phyloP scores from a whole-genome alignment of 2,888 invertebrate species.

The Tetramorium bicarinatum region DNA sequence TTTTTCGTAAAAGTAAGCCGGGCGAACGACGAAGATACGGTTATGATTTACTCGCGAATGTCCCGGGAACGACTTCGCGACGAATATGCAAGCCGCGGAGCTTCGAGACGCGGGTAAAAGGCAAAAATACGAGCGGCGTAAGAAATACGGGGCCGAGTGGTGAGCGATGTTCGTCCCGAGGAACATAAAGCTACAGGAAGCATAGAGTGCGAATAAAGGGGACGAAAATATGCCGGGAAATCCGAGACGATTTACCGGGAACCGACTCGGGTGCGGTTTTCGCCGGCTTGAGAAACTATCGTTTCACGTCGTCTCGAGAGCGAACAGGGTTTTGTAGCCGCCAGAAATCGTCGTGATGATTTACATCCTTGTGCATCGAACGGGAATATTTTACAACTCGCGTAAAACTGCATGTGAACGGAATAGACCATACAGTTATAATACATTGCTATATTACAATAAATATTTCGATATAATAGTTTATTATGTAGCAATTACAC shows the following conservation, averaged over 20 bases:
- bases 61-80: conserved; percentile 42
- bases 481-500: neutral
- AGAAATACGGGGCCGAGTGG: conserved; percentile 50
- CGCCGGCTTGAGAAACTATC: conserved; percentile 49
- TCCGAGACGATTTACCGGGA: conserved; percentile 55
- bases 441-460: too few relatives aligned
- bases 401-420: neutral
- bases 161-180: conserved; percentile 53
- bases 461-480: conserved; percentile 1
- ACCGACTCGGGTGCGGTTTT: conserved; percentile 43
- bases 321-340: conserved; percentile 35
- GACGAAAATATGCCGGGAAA: conserved; percentile 50
- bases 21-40: neutral
- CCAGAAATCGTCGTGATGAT: conserved; percentile 44
- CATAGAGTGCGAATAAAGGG: conserved; percentile 52
- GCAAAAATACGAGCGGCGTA: conserved; percentile 51
- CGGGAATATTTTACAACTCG: conserved; percentile 36
- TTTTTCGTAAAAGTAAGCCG: neutral
- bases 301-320: conserved; percentile 35
- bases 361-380: conserved; percentile 36
- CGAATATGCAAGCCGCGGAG: conserved; percentile 35
- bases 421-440: neutral
- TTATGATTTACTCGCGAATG: conserved; percentile 40
- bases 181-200: conserved; percentile 51
- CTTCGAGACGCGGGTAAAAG: conserved; percentile 33